A percentile compares a stretch with the other conserved stretches of the same genome.
Evolutionary conservation across 1,140 invertebrate genomes (phyloP).

Genomic region (Camponotus vicinus): DNA sequence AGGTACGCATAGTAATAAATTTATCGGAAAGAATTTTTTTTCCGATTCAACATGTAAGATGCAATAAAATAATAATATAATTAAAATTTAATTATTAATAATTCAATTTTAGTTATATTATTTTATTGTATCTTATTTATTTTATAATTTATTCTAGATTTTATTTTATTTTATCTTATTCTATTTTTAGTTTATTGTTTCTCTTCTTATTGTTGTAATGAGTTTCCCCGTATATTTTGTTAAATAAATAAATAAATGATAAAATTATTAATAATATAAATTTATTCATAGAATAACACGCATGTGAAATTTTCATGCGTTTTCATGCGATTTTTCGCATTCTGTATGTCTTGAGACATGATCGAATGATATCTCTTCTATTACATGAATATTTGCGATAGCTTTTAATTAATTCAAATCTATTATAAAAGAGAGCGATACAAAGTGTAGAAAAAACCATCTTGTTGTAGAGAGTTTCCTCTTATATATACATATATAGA

Average conservation of each 20-base stretch:
- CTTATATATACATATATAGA: conserved; percentile 61
- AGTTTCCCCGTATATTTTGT: no score
- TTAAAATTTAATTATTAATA: no score
- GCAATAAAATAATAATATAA: no score
- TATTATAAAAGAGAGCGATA: conserved; percentile 20
- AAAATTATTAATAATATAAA: not conserved
- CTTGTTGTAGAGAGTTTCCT: conserved; percentile 40
- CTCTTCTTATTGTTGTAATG: no score
- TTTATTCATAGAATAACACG: not conserved
- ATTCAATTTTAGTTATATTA: no score
- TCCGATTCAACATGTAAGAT: not conserved
- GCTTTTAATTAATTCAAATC: not conserved
- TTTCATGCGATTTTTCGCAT: not conserved
- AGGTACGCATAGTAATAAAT: not conserved
- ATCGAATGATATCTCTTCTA: conserved; percentile 20
- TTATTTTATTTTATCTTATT: no score
- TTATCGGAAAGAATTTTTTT: not conserved
- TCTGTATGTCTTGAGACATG: not conserved
- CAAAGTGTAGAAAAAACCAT: conserved; percentile 24
- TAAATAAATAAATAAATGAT: no score
- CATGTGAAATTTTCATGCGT: not conserved
- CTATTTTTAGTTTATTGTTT: no score
- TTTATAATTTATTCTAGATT: no score
- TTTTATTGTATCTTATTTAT: no score
- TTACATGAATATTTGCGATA: conserved; percentile 21